Evolutionary conservation across 2,888 invertebrate genomes (phyloP).

Genomic region (Trissolcus brochymenae): DNA sequence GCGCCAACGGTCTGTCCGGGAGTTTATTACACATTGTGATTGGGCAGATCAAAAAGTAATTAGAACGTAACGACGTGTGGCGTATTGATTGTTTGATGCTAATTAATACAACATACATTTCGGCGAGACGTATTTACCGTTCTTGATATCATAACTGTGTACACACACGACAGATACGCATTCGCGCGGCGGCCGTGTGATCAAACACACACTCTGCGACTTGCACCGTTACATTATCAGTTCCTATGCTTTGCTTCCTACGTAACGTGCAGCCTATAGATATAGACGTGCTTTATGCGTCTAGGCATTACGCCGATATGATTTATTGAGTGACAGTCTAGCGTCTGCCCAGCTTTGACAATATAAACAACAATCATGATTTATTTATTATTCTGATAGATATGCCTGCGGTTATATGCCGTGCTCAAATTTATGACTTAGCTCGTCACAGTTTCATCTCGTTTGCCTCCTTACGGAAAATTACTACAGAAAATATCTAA

Average conservation of each 20-base stretch:
- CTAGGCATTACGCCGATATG: conserved; percentile 58
- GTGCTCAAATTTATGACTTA: conserved; percentile 24
- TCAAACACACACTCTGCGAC: conserved; percentile 59
- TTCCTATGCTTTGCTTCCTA: conserved; percentile 65
- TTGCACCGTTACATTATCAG: conserved; percentile 64
- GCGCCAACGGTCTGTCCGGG: too few relatives aligned
- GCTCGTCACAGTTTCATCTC: background rate
- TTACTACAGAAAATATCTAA: too few relatives aligned
- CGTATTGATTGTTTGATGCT: conserved; percentile 39
- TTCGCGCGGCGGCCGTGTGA: conserved; percentile 37
- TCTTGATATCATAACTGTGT: conserved; percentile 42
- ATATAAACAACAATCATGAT: conserved; percentile 53
- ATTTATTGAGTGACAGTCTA: conserved; percentile 62
- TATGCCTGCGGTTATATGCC: conserved; percentile 19
- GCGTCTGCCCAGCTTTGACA: conserved; percentile 46
- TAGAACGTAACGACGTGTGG: conserved; percentile 35
- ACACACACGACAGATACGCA: conserved; percentile 40
- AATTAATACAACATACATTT: conserved; percentile 49
- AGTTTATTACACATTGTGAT: too few relatives aligned
- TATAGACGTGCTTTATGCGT: conserved; percentile 59
- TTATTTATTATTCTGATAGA: conserved; percentile 55
- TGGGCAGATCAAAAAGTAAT: conserved; percentile 26
- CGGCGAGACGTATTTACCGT: conserved; percentile 38
- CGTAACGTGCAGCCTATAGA: conserved; percentile 63
- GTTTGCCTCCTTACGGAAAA: too few relatives aligned